Conservation (phyloP, 2,797 vertebrate genomes). For the Halcyon leucocephala region DNA sequence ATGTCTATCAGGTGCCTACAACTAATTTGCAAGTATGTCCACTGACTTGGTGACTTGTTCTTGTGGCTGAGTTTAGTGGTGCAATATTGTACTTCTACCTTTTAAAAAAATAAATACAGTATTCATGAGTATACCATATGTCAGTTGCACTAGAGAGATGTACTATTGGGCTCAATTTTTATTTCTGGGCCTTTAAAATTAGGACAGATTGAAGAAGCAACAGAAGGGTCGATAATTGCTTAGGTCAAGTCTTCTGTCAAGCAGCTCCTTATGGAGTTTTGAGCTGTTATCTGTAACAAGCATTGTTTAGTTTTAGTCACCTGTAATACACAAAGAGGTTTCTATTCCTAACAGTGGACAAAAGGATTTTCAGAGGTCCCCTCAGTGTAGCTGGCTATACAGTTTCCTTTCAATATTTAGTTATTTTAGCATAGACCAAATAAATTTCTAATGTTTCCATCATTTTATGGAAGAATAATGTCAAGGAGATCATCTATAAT, state of each 20-base stretch:
- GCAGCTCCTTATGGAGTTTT: not conserved
- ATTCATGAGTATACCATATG: not conserved
- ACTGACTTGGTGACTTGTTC: not conserved
- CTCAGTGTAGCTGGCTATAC: not conserved
- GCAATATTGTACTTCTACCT: not conserved
- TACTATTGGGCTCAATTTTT: conserved; percentile 15
- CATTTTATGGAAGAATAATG: not conserved
- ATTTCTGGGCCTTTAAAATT: conserved; percentile 56
- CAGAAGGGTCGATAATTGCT: not conserved
- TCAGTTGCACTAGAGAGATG: conserved; percentile 33
- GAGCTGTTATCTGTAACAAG: not conserved
- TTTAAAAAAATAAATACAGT: not conserved
- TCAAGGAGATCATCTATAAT: conserved; percentile 20
- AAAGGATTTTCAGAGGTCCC: not conserved
- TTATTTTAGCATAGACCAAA: not conserved
- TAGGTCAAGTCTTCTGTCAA: not conserved
- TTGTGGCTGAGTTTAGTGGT: conserved; percentile 36
- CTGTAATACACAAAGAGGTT: not conserved
- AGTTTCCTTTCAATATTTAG: not conserved
- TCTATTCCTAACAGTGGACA: not conserved
- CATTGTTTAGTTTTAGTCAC: not conserved
- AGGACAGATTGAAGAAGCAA: conserved; percentile 44
- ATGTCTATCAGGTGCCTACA: not conserved
- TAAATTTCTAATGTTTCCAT: not conserved
- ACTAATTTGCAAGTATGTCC: conserved; percentile 8